A percentile compares a stretch with the other conserved stretches of the same genome.
phyloP scores from a whole-genome alignment of 1,140 invertebrate species.

The Aphis craccivora region DNA sequence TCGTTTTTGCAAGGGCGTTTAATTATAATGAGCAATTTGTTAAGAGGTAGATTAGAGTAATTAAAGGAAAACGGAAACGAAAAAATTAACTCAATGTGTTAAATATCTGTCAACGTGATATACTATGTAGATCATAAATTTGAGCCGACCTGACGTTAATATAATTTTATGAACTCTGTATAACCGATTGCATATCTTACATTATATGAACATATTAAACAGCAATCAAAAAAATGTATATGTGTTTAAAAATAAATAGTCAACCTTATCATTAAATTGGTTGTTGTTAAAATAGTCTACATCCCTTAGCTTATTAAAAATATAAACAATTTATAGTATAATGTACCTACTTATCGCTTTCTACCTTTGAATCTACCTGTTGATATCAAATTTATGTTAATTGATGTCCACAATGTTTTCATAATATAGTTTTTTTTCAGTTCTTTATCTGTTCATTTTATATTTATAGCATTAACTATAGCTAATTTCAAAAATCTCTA shows the following conservation, averaged over 20 bases:
- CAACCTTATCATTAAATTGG: background rate
- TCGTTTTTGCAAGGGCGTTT: background rate
- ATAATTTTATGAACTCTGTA: background rate
- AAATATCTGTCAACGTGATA: background rate
- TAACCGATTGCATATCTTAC: background rate
- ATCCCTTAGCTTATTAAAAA: background rate
- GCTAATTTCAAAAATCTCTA: background rate
- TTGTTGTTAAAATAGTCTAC: background rate
- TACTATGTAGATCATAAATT: background rate
- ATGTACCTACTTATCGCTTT: no score
- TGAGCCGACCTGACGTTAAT: background rate
- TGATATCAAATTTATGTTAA: background rate
- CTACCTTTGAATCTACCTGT: background rate
- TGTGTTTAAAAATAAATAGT: background rate
- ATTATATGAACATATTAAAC: background rate
- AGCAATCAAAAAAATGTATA: background rate
- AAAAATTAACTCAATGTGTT: background rate
- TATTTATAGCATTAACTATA: background rate
- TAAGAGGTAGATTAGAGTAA: background rate
- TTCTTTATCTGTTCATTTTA: background rate
- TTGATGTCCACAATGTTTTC: background rate
- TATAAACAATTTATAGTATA: background rate
- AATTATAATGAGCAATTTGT: background rate
- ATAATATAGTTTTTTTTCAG: background rate
- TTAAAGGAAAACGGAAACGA: background rate